Percentiles rank a stretch among this genome's conserved stretches.
Evolutionary conservation across 2,797 vertebrate genomes (phyloP).

Genomic region (Crenichthys baileyi): DNA sequence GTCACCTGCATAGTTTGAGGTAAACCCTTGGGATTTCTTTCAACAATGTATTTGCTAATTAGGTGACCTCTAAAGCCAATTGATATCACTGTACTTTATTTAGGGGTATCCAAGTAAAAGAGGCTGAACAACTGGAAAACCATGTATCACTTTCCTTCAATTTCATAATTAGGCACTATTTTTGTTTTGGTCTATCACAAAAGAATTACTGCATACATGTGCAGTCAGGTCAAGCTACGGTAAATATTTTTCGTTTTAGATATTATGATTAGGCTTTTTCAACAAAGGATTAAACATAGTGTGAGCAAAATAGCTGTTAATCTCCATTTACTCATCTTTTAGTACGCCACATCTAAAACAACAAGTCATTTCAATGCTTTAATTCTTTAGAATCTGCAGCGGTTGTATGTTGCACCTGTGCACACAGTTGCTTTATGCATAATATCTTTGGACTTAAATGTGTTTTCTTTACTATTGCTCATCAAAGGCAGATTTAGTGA

Average conservation of each 20-base stretch:
- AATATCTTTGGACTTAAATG: slow-evolving; percentile 23
- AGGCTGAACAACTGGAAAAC: not conserved
- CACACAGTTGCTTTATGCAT: slow-evolving; percentile 26
- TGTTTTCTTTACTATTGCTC: slow-evolving; percentile 42
- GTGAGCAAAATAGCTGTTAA: not conserved
- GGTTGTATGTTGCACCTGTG: slow-evolving; percentile 41
- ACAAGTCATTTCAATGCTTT: not conserved
- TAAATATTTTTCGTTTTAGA: not conserved
- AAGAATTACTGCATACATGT: not conserved
- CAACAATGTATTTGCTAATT: not conserved
- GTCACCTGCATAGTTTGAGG: no score
- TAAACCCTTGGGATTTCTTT: not conserved
- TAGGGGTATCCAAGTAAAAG: not conserved
- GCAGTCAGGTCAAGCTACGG: not conserved
- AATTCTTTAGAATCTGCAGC: slow-evolving; percentile 15
- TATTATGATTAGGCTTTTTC: not conserved
- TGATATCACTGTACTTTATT: not conserved
- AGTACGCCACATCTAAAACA: slow-evolving; percentile 12
- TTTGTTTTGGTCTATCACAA: not conserved
- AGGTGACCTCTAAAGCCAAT: not conserved
- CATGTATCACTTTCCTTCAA: not conserved
- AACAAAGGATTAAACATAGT: not conserved
- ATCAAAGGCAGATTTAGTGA: slow-evolving; percentile 35
- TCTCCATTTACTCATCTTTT: slow-evolving; percentile 7
- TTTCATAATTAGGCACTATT: not conserved